Percentiles rank a stretch among this genome's conserved stretches.
Conservation (phyloP, 2,888 invertebrate species). For the Plebejus melissa region DNA sequence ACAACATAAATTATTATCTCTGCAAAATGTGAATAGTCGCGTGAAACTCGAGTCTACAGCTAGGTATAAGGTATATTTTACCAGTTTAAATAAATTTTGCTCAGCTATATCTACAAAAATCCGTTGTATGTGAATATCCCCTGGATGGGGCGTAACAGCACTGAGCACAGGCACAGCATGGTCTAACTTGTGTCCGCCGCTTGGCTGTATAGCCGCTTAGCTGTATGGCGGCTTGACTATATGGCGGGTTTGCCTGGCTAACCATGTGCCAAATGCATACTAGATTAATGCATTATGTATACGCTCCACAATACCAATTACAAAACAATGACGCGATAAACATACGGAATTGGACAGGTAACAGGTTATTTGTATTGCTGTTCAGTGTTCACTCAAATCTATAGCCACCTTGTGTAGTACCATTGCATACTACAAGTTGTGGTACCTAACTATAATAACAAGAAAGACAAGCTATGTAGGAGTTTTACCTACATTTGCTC, state of each 20-base stretch:
- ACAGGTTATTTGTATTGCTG: constrained; percentile 9
- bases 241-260: constrained; percentile 39
- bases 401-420: background rate
- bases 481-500: no score
- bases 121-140: constrained; percentile 26
- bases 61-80: no score
- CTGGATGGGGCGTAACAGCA: constrained; percentile 33
- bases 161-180: constrained; percentile 35
- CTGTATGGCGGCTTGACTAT: constrained; percentile 26
- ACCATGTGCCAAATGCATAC: constrained; percentile 58
- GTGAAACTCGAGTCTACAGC: no score
- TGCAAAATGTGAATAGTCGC: no score
- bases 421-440: background rate
- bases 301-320: constrained; percentile 22
- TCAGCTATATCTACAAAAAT: background rate
- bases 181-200: constrained; percentile 29
- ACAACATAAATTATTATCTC: no score
- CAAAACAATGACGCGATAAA: constrained; percentile 21
- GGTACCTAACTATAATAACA: no score
- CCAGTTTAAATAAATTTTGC: no score
- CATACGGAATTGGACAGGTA: constrained; percentile 8
- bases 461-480: no score
- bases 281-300: constrained; percentile 42
- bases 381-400: background rate
- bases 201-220: background rate